phyloP scores from a whole-genome alignment of 2,797 vertebrate genomes.

The Todus mexicanus region DNA sequence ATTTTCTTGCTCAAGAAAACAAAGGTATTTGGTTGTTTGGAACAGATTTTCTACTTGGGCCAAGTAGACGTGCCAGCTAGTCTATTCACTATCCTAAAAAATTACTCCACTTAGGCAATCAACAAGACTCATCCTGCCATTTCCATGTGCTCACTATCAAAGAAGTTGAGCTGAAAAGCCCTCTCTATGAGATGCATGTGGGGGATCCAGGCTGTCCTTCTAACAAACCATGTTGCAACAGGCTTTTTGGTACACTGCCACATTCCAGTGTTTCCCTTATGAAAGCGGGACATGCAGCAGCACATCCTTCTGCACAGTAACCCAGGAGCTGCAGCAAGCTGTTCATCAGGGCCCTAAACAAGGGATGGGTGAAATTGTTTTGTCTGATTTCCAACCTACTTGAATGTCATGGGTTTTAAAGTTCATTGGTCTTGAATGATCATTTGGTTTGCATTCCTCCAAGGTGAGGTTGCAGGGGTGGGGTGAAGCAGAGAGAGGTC shows the following conservation, averaged over 20 bases:
- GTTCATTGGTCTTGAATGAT: conserved; percentile 45
- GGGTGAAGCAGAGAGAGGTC: conserved; percentile 10
- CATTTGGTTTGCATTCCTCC: conserved; percentile 58
- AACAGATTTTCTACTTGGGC: neutral
- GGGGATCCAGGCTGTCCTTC: conserved; percentile 43
- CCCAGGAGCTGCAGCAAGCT: conserved; percentile 7
- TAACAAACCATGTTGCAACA: conserved; percentile 42
- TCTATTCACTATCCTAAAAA: neutral
- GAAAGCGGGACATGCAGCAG: conserved; percentile 50
- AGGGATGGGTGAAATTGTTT: conserved; percentile 52
- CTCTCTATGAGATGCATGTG: neutral
- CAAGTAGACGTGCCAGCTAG: neutral
- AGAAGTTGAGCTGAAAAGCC: conserved; percentile 27
- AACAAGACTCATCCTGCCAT: conserved; percentile 38
- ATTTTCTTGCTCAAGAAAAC: neutral
- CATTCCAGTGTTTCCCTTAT: conserved; percentile 63
- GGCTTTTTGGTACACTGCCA: conserved; percentile 37
- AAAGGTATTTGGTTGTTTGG: neutral
- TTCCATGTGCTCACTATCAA: conserved; percentile 20
- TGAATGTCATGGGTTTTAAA: conserved; percentile 55
- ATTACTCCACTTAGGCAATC: conserved; percentile 4
- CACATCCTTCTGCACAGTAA: conserved; percentile 24
- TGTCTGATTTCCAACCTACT: conserved; percentile 56
- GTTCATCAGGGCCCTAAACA: conserved; percentile 35
- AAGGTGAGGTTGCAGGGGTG: conserved; percentile 52